Base-by-base conservation (phyloP, 2,888 invertebrate genomes). In the Andrena bicolor region DNA sequence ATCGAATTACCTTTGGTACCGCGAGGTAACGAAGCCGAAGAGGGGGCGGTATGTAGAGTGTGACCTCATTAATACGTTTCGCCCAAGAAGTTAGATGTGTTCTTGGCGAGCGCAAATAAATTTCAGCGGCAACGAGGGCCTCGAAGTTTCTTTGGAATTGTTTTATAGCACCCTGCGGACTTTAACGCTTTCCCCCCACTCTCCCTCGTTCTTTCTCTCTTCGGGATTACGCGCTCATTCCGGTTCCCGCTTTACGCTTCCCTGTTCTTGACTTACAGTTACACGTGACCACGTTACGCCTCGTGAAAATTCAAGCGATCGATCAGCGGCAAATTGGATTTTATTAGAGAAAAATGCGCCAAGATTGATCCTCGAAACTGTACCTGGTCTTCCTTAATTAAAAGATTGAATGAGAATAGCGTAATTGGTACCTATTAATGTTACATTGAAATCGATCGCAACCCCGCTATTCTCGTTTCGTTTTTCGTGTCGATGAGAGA, bases 11-110 rank as follows among this genome's bases (percentile, higher is more conserved):
- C 85, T 85, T 86, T 76, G 80, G 56, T 66, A 65, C 32, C 63
- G 76, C 64, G 77, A 88, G 80, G 87, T 81, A 87, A 81, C 88
- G 84, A 70, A 80, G 78, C 78, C 77, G 81, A 71, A 86, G 75
- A 82, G 79, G 72, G 74, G 72, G 81, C 76, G 76, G 78, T 82
- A 80, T 82, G 82, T 79, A 76, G 77, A 82, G 81, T 86, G 85
- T 76, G 83, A 86, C 83, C 88, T 85, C 88, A 86, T 90, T 90
- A 90, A 90, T 88, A 89, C 82, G 78, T 82, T 82, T 85, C 82
- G 80, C 71, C 70, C 64, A 64, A 71, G 81, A 89, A 90, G 85
- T 86, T 88, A 69, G 79, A 87, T 74, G 76, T 79, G 76, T 85
- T 85, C 69, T 61, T 48, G 66, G 80, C 51, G 81, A 76, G 75